Percentiles rank a stretch among this genome's conserved stretches.
These are phyloP conservation scores for Trichoplusia ni DNA, from an alignment of 1,140 invertebrate species.

Conservation along the genomic window DNA sequence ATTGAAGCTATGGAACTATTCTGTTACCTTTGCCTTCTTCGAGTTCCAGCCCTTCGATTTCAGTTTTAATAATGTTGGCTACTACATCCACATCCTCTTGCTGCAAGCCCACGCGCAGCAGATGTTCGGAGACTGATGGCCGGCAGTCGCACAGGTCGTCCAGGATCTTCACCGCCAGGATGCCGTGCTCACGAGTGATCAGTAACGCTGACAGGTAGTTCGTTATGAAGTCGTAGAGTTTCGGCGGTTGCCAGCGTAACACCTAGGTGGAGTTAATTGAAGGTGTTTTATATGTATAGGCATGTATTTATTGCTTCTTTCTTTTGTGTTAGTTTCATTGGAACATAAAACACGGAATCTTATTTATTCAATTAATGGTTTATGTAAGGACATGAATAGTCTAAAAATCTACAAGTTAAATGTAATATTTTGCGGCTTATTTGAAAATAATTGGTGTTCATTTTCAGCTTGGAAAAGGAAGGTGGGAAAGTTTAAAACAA, in stretches of 20 bases:
- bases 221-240: conserved; percentile 85
- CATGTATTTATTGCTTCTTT: not conserved
- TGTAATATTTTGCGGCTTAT: no score
- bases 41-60: conserved; percentile 56
- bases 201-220: conserved; percentile 86
- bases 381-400: no score
- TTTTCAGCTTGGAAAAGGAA: no score
- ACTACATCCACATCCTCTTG: conserved; percentile 37
- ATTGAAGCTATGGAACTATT: no score
- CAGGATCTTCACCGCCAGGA: conserved; percentile 64
- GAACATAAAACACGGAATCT: no score
- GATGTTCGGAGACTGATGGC: conserved; percentile 63
- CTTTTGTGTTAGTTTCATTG: no score
- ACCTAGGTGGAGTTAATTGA: conserved; percentile 62
- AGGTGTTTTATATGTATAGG: not conserved
- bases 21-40: conserved; percentile 55
- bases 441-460: no score
- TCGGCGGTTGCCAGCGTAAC: conserved; percentile 83
- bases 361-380: no score
- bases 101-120: conserved; percentile 57
- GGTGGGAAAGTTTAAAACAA: no score
- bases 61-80: conserved; percentile 63
- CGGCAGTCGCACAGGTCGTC: conserved; percentile 72
- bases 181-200: conserved; percentile 84
- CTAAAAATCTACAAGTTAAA: no score